phyloP scores from a whole-genome alignment of 2,797 vertebrate genomes.

The Nothura maculosa region DNA sequence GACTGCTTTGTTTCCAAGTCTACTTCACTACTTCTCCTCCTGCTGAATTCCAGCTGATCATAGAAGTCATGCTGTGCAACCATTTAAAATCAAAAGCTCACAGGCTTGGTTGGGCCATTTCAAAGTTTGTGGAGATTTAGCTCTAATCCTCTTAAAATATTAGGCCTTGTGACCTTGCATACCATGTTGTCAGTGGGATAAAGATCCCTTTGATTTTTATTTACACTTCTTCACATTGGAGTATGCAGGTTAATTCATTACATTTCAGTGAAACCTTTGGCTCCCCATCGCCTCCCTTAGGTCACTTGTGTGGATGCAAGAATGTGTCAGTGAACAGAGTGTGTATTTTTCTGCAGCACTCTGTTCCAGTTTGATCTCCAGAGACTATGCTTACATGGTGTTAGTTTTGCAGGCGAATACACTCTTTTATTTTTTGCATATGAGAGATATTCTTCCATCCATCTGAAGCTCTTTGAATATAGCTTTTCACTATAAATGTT shows the following conservation, averaged over 20 bases:
- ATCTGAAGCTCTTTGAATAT: conserved; percentile 24
- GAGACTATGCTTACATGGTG: not conserved
- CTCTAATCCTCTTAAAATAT: conserved; percentile 83
- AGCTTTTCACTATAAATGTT: conserved; percentile 70
- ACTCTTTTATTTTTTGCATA: conserved; percentile 31
- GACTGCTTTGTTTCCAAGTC: conserved; percentile 36
- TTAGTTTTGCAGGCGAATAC: conserved; percentile 46
- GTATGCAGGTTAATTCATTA: conserved; percentile 52
- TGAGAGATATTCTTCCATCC: conserved; percentile 53
- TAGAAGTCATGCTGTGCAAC: conserved; percentile 64
- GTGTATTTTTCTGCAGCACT: conserved; percentile 31
- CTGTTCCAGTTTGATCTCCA: conserved; percentile 20
- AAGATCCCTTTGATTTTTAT: conserved; percentile 74
- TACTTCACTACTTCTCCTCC: not conserved
- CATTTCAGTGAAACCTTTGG: conserved; percentile 12
- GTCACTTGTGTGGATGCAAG: conserved; percentile 26
- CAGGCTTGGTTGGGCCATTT: conserved; percentile 75
- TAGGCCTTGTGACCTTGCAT: conserved; percentile 74
- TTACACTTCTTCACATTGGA: conserved; percentile 63
- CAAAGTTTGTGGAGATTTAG: conserved; percentile 79
- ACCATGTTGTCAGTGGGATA: conserved; percentile 63
- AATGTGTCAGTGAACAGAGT: conserved; percentile 25
- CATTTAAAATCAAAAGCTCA: conserved; percentile 75
- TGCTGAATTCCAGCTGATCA: conserved; percentile 65
- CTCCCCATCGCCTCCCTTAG: conserved; percentile 15